These are phyloP conservation scores for Drosophila sucinea DNA, from an alignment of 1,140 invertebrate species.

Conservation along the genomic window DNA sequence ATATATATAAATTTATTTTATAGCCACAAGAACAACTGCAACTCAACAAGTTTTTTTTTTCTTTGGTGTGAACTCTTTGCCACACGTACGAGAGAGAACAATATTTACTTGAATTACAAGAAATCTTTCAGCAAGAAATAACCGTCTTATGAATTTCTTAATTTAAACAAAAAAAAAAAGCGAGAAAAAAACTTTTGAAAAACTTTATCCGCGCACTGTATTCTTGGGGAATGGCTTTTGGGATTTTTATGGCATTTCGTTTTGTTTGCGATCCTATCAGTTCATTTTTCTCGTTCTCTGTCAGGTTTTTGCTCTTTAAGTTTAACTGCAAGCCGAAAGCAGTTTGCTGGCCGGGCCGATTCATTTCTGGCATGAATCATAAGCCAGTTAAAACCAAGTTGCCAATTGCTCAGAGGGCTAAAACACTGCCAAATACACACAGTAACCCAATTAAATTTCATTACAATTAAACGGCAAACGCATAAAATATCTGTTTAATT, in stretches of 20 bases:
- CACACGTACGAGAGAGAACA: constrained; percentile 23
- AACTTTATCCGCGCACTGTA: background rate
- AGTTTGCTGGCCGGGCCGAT: constrained; percentile 21
- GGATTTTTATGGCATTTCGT: constrained; percentile 69
- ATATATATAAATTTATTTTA: constrained; percentile 24
- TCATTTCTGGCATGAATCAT: constrained; percentile 53
- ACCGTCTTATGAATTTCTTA: constrained; percentile 69
- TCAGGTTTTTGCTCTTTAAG: constrained; percentile 61
- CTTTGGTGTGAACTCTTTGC: background rate
- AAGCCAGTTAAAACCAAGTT: constrained; percentile 51
- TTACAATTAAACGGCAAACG: constrained; percentile 10
- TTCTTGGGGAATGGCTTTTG: constrained; percentile 29
- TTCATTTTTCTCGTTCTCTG: constrained; percentile 32
- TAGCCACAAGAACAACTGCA: constrained; percentile 15
- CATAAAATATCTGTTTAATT: background rate
- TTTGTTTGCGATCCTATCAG: constrained; percentile 64
- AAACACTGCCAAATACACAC: background rate
- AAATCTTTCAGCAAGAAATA: constrained; percentile 67
- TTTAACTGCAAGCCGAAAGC: constrained; percentile 36
- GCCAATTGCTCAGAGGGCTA: constrained; percentile 37
- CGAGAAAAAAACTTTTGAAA: background rate
- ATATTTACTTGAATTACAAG: constrained; percentile 39
- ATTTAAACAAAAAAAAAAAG: constrained; percentile 28
- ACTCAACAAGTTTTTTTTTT: constrained; percentile 40
- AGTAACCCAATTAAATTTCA: constrained; percentile 42